A percentile compares a stretch with the other conserved stretches of the same genome.
phyloP scores from a whole-genome alignment of 2,888 invertebrate species.

The Caenorhabditis sp. region DNA sequence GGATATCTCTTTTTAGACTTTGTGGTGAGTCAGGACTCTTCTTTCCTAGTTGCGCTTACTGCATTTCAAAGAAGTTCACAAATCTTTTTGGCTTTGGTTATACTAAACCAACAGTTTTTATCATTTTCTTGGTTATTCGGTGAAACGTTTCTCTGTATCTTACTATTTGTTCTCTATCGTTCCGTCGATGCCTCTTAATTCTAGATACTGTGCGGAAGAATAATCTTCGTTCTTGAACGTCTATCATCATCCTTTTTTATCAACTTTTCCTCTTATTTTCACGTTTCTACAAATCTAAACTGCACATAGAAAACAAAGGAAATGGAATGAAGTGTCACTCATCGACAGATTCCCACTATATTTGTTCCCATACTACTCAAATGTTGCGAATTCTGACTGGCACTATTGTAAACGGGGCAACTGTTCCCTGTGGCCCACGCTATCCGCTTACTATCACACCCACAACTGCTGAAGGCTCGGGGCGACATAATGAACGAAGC shows the following conservation, averaged over 20 bases:
- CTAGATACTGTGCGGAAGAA: too few species aligned
- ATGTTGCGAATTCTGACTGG: not conserved
- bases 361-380: slow-evolving; percentile 7
- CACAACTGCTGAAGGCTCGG: not conserved
- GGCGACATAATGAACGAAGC: not conserved
- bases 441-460: not conserved
- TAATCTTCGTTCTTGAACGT: too few species aligned
- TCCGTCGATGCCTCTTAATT: not conserved
- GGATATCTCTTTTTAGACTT: not conserved
- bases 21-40: slow-evolving; percentile 14
- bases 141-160: too few species aligned
- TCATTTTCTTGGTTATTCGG: not conserved
- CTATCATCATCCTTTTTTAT: too few species aligned
- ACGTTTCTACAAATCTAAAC: too few species aligned
- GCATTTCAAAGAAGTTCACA: too few species aligned
- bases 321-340: not conserved
- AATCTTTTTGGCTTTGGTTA: too few species aligned
- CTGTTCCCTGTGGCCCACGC: not conserved
- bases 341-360: not conserved
- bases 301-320: too few species aligned
- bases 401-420: not conserved
- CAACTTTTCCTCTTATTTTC: too few species aligned
- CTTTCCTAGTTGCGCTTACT: too few species aligned
- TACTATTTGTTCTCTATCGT: not conserved
- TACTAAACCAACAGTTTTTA: too few species aligned